phyloP scores from a whole-genome alignment of 2,797 vertebrate genomes.

The Acanthiza pusilla region DNA sequence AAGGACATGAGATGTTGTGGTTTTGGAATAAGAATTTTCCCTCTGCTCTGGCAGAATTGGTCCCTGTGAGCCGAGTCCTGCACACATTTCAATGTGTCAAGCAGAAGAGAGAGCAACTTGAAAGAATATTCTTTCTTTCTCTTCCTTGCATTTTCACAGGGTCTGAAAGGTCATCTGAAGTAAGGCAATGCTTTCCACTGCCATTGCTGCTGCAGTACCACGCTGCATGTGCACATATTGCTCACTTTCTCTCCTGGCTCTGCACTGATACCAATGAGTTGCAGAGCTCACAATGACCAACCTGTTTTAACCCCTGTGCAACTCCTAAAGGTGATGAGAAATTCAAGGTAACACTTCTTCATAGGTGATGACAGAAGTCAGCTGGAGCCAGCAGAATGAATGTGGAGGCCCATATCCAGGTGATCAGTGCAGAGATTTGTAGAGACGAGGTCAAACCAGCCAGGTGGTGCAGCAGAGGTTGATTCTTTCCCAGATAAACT shows the following conservation, averaged over 20 bases:
- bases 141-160: neutral
- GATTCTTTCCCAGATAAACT: neutral
- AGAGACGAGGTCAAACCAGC: neutral
- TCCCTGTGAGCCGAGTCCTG: neutral
- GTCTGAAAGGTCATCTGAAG: neutral
- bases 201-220: neutral
- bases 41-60: neutral
- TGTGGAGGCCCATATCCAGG: too few species aligned
- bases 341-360: neutral
- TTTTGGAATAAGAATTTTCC: neutral
- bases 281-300: neutral
- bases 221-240: accelerated
- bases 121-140: neutral
- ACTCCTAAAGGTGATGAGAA: neutral
- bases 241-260: neutral
- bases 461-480: neutral
- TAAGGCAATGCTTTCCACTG: neutral
- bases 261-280: neutral
- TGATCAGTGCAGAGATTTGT: neutral
- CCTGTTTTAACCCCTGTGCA: neutral
- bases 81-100: neutral
- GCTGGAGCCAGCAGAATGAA: neutral
- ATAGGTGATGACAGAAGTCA: neutral
- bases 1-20: neutral
- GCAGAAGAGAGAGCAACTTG: neutral